Base-by-base conservation (phyloP, 2,797 vertebrate genomes). In the Naso thynnoides region DNA sequence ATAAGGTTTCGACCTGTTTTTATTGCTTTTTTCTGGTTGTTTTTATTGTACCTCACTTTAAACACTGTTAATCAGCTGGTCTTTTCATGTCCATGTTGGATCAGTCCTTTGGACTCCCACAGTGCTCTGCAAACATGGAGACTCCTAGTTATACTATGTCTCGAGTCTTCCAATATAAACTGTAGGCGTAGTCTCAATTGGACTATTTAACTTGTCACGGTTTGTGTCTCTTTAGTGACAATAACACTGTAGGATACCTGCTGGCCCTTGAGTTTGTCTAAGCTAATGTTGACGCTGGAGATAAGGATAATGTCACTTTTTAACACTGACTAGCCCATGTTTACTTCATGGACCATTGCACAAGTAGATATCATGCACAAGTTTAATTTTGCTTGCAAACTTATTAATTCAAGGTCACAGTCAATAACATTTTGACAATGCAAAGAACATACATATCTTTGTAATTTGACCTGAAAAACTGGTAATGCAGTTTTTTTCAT, bases 141-240 rank as follows among this genome's bases (percentile, higher is more conserved):
- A 83, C 85, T 88, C 81, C 74, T 82, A 71, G 42, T 50, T 72
- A 66, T 76, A 54, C 31, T 19, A 33, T 18, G 61, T 66, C 63
- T 58, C 58, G 59, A 64, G 65, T 61, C 60, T 49, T 60, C 61
- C 67, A 90, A 59, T 87, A 83, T 88, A 83, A 93, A 88, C 86
- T 81, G 6, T 81, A 88, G 92, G 93, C 81, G 93, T 94, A 70
- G 88, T 56, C 90, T 24, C 19, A 49, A 63, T 39, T 68, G 56
- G 36, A 73, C 65, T 91, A 52, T 93, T 94, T 93, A 85, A 90
- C 73, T 83, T 84, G 81, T 89, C 87, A 86, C 73, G 88, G 73
- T 80, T 78, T 58, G 50, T 86, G 19, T 74, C 49, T 45, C 50
- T 63, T 62, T 65, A 48, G 26, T 15, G 14, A 72, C 49, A 76